These are phyloP conservation scores for Lethrus apterus DNA, from an alignment of 1,140 invertebrate genomes.

Conservation along the genomic window DNA sequence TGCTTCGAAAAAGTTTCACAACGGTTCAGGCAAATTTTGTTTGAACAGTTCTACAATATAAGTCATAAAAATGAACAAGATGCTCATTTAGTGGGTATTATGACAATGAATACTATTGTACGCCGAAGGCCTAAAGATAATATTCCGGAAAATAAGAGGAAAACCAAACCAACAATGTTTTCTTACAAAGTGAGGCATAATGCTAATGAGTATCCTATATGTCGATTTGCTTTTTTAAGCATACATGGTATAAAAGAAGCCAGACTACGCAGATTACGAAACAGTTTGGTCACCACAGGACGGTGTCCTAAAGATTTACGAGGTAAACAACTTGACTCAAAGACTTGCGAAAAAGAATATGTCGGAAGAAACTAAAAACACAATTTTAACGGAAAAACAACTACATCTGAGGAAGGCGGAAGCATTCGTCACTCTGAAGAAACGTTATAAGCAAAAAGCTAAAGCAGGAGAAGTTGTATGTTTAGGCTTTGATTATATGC, in stretches of 20 bases:
- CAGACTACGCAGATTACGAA: background rate
- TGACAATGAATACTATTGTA: background rate
- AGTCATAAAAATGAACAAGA: conserved; percentile 2
- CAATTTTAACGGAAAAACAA: background rate
- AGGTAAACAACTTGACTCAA: background rate
- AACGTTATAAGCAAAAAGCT: background rate
- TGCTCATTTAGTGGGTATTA: background rate
- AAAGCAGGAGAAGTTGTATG: background rate
- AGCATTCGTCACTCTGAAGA: background rate
- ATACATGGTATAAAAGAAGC: background rate
- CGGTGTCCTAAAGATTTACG: background rate
- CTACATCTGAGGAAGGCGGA: conserved; percentile 1
- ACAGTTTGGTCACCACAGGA: background rate
- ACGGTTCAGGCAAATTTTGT: background rate
- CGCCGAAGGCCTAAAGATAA: background rate
- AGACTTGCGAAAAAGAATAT: conserved; percentile 8
- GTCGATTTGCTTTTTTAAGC: background rate
- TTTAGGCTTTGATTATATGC: conserved; percentile 10
- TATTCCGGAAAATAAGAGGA: background rate
- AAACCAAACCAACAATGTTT: background rate
- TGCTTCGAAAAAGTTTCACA: background rate
- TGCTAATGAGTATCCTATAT: background rate
- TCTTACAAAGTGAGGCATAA: background rate
- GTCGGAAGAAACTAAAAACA: conserved; percentile 3
- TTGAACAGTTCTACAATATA: background rate